Conservation (phyloP, 2,797 vertebrate species). For the Ispidina lecontei region DNA sequence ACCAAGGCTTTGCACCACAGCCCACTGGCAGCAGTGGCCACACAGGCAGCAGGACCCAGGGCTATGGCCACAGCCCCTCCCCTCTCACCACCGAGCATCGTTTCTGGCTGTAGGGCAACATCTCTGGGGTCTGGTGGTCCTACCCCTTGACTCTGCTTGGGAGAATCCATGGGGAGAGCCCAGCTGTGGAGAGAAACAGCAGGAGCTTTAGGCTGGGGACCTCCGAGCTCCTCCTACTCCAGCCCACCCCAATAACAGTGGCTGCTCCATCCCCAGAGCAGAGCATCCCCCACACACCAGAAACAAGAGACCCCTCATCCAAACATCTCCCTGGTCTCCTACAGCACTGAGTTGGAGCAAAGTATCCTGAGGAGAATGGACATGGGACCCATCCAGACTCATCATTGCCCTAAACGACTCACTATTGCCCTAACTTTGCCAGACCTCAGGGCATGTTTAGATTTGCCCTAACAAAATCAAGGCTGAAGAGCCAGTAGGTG, state of each 20-base stretch:
- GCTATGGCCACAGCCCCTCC: accelerated
- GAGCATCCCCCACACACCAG: background rate
- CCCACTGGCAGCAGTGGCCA: accelerated
- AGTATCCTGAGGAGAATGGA: too few species aligned
- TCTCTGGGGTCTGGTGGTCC: accelerated
- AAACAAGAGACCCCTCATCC: accelerated
- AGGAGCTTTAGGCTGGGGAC: background rate
- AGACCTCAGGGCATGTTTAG: too few species aligned
- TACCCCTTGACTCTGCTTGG: background rate
- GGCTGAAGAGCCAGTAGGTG: too few species aligned
- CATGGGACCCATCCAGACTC: too few species aligned
- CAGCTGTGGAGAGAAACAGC: background rate
- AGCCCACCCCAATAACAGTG: background rate
- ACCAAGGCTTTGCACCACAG: background rate
- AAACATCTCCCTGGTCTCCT: background rate
- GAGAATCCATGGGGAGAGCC: background rate
- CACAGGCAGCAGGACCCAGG: accelerated
- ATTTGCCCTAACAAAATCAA: too few species aligned
- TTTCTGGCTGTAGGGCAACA: accelerated
- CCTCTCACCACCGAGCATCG: accelerated
- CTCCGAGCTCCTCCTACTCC: background rate
- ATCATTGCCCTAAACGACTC: too few species aligned
- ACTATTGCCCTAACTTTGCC: too few species aligned
- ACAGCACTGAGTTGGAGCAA: too few species aligned
- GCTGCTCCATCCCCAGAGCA: accelerated